phyloP scores from a whole-genome alignment of 2,888 invertebrate genomes.

The Brenthis ino region DNA sequence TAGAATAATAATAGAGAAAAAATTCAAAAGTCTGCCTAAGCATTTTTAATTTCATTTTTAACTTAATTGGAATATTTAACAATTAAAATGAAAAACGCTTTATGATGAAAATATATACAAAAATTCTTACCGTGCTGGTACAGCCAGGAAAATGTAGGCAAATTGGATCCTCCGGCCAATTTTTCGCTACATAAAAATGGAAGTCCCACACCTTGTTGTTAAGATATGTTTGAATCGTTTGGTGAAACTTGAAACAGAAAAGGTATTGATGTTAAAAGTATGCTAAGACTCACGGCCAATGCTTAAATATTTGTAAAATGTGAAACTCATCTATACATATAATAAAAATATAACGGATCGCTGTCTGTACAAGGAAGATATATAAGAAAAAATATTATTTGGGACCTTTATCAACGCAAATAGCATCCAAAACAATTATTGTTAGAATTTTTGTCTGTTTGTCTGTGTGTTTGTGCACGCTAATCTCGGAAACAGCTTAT shows the following conservation, averaged over 20 bases:
- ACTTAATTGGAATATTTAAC: too few species aligned
- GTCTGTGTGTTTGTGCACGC: too few species aligned
- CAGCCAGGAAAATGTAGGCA: constrained; percentile 94
- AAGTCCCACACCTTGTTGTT: constrained; percentile 95
- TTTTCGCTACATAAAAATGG: constrained; percentile 94
- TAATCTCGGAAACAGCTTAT: too few species aligned
- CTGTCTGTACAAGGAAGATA: too few species aligned
- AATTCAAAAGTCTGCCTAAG: not conserved
- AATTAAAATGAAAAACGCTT: not conserved
- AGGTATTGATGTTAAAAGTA: not conserved
- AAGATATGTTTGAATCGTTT: constrained; percentile 93
- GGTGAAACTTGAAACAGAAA: constrained; percentile 89
- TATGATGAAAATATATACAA: not conserved
- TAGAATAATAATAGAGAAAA: not conserved
- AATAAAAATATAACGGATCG: too few species aligned
- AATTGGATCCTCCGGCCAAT: constrained; percentile 92
- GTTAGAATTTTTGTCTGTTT: too few species aligned
- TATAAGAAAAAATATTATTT: too few species aligned
- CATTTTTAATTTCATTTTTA: too few species aligned
- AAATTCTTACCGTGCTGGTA: constrained; percentile 88
- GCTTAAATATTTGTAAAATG: too few species aligned
- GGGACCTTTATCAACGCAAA: too few species aligned
- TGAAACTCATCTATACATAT: too few species aligned
- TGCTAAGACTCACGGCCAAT: not conserved
- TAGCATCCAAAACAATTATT: too few species aligned